Conservation (phyloP, 2,797 vertebrate species). For the Crax fasciolata region DNA sequence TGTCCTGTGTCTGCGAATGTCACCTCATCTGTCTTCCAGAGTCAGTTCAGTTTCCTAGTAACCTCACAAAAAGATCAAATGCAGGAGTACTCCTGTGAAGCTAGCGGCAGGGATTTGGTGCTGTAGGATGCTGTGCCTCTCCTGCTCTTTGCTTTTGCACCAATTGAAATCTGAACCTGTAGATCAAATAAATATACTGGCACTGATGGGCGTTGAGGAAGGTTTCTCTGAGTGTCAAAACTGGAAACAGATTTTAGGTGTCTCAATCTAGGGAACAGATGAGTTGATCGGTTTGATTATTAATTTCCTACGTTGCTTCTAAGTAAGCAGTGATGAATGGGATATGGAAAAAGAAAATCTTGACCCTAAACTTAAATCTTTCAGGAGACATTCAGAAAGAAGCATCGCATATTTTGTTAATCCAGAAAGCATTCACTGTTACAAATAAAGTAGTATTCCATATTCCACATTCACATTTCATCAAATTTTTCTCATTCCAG, state of each 20-base stretch:
- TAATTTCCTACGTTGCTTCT: not conserved
- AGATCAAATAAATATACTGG: not conserved
- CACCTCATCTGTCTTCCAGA: conserved; percentile 5
- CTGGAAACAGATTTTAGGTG: not conserved
- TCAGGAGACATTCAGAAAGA: not conserved
- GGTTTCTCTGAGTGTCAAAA: not conserved
- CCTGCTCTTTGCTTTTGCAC: not conserved
- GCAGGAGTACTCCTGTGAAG: not conserved
- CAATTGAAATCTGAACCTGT: not conserved
- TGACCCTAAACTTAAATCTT: not conserved
- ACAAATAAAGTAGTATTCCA: not conserved
- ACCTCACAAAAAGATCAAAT: conserved; percentile 13
- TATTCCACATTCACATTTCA: not conserved
- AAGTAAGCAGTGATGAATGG: not conserved
- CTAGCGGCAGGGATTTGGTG: not conserved
- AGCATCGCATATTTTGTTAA: not conserved
- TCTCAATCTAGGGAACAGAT: not conserved
- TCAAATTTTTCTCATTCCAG: not conserved
- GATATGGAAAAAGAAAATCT: not conserved
- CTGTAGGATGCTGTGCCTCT: not conserved
- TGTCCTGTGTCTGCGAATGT: conserved; percentile 7
- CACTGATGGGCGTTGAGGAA: not conserved
- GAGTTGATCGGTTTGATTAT: not conserved
- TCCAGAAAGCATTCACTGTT: not conserved
- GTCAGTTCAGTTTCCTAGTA: not conserved